Conservation (phyloP, 2,797 vertebrate species). For the Saxicola maurus region DNA sequence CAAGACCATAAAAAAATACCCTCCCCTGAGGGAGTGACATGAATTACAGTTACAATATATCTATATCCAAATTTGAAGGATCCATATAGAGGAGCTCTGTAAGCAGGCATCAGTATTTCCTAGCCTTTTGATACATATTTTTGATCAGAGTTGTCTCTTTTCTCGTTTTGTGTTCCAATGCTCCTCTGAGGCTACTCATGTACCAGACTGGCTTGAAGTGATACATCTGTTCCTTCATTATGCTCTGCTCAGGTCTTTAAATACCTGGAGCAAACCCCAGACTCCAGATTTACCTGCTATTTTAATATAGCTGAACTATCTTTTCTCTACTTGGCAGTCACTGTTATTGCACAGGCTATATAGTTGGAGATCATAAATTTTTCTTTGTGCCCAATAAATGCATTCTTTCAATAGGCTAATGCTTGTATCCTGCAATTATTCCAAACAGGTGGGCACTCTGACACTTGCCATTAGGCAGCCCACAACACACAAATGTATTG, state of each 20-base stretch:
- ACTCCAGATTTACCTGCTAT: slow-evolving; percentile 58
- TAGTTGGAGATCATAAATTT: slow-evolving; percentile 36
- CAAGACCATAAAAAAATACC: background rate
- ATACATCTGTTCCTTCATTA: slow-evolving; percentile 60
- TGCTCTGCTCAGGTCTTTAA: slow-evolving; percentile 41
- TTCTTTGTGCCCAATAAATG: slow-evolving; percentile 29
- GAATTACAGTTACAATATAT: background rate
- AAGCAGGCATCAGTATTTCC: background rate
- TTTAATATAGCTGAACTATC: slow-evolving; percentile 34
- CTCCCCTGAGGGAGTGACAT: background rate
- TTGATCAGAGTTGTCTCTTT: background rate
- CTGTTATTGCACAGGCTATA: slow-evolving; percentile 32
- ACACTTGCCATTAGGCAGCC: slow-evolving; percentile 48
- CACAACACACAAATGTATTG: slow-evolving; percentile 49
- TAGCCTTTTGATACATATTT: background rate
- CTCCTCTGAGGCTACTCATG: slow-evolving; percentile 46
- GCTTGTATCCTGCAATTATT: slow-evolving; percentile 46
- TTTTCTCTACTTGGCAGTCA: slow-evolving; percentile 28
- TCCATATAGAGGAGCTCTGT: background rate
- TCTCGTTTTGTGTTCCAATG: background rate
- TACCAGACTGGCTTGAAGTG: slow-evolving; percentile 31
- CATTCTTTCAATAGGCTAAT: slow-evolving; percentile 38
- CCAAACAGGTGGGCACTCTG: slow-evolving; percentile 38
- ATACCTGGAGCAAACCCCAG: slow-evolving; percentile 56
- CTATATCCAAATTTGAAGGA: background rate